phyloP scores from a whole-genome alignment of 2,113 vertebrate genomes.

The Talpa occidentalis region DNA sequence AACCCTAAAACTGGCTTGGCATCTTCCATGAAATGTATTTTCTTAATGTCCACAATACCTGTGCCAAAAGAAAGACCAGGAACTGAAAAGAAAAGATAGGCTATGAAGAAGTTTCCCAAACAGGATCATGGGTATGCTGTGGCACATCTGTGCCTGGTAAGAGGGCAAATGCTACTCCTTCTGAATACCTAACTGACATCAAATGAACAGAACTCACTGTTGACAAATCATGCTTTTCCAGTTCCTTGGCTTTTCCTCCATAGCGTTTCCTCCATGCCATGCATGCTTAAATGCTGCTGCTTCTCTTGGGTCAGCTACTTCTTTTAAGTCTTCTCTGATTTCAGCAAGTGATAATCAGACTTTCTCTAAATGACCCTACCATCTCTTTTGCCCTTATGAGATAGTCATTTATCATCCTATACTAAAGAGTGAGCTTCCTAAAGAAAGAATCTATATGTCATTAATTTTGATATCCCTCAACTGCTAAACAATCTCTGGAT shows the following conservation, averaged over 20 bases:
- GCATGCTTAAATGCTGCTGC: neutral
- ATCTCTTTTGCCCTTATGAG: neutral
- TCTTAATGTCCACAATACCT: neutral
- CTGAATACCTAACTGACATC: neutral
- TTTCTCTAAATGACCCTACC: conserved; percentile 9
- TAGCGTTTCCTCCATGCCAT: neutral
- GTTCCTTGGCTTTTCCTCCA: neutral
- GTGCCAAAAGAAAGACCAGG: neutral
- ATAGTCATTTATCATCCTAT: neutral
- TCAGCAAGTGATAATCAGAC: neutral
- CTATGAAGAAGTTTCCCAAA: neutral
- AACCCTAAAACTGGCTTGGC: neutral
- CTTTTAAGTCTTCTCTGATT: conserved; percentile 16
- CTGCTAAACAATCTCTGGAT: neutral
- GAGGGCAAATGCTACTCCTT: neutral
- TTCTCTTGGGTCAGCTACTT: neutral
- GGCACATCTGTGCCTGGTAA: neutral
- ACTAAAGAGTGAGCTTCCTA: neutral
- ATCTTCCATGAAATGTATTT: neutral
- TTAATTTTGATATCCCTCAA: neutral
- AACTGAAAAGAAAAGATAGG: neutral
- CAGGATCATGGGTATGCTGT: neutral
- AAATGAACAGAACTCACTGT: neutral
- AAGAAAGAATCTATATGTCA: neutral
- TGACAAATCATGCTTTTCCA: neutral